Conservation (phyloP, 2,113 vertebrate genomes). For the Marcusenius ussheri region DNA sequence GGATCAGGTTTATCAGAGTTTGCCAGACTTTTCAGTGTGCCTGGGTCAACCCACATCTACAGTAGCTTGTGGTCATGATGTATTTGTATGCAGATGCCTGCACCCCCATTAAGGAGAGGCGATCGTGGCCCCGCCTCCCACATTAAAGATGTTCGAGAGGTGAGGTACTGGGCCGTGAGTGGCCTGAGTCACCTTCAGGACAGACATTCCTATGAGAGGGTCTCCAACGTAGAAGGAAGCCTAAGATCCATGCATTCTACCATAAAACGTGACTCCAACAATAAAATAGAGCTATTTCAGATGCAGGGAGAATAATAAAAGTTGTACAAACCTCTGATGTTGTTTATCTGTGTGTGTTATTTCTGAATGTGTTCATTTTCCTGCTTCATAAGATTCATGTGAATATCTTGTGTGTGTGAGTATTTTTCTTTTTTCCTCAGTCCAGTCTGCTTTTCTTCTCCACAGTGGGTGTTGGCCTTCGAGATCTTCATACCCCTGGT, state of each 20-base stretch:
- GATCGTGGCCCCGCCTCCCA: neutral
- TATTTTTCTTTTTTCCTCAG: neutral
- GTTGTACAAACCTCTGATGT: neutral
- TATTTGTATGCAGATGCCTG: neutral
- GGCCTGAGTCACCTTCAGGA: neutral
- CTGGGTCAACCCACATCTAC: neutral
- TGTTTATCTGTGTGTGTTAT: neutral
- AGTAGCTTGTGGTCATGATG: neutral
- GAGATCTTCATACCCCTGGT: slow-evolving; percentile 94
- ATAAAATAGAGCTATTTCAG: slow-evolving; percentile 13
- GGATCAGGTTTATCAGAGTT: neutral
- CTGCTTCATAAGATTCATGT: neutral
- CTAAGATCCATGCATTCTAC: slow-evolving; percentile 5
- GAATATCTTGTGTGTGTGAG: neutral
- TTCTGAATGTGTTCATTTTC: neutral
- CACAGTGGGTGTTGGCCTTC: slow-evolving; percentile 89
- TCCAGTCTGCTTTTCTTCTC: slow-evolving; percentile 17
- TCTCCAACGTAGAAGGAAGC: neutral
- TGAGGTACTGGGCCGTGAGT: neutral
- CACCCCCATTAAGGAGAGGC: neutral
- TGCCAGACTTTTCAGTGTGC: neutral
- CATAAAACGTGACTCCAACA: neutral
- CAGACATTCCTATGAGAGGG: neutral
- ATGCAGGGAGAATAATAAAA: neutral
- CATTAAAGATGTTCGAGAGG: neutral